Percentiles rank a stretch among this genome's conserved stretches.
Conservation (phyloP, 2,113 vertebrate species). For the Hemiscyllium ocellatum region DNA sequence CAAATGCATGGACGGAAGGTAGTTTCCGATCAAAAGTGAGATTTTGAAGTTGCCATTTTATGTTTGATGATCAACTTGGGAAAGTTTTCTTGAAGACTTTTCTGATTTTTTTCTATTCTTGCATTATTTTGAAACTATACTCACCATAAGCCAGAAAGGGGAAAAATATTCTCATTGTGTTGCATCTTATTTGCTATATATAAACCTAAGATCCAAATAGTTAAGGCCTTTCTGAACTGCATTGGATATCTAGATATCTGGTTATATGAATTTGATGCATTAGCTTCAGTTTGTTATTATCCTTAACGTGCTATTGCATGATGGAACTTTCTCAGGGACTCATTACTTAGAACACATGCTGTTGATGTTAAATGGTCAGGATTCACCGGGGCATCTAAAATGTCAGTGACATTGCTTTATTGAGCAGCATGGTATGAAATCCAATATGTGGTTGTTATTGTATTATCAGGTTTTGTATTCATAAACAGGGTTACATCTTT, state of each 20-base stretch:
- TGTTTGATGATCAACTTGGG: too few relatives aligned
- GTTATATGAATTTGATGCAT: not conserved
- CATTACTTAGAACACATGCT: not conserved
- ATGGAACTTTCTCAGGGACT: constrained; percentile 13
- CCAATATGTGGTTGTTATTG: not conserved
- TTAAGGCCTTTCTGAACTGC: not conserved
- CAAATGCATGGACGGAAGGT: too few relatives aligned
- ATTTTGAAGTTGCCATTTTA: too few relatives aligned
- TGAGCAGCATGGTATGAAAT: not conserved
- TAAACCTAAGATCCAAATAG: not conserved
- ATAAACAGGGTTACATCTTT: not conserved
- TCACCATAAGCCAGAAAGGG: too few relatives aligned
- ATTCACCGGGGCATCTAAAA: not conserved
- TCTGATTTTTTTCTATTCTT: too few relatives aligned
- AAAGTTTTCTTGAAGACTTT: too few relatives aligned
- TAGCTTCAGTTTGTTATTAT: not conserved
- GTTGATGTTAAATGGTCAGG: not conserved
- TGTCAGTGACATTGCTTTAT: not conserved
- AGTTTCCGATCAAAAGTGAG: too few relatives aligned
- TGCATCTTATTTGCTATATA: not conserved
- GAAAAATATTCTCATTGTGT: not conserved
- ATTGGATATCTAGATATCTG: not conserved
- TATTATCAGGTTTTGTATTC: not conserved
- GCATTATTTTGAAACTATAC: too few relatives aligned
- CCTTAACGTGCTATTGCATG: not conserved